Base-by-base conservation (phyloP, 2,113 vertebrate species). In the Mus pahari region DNA sequence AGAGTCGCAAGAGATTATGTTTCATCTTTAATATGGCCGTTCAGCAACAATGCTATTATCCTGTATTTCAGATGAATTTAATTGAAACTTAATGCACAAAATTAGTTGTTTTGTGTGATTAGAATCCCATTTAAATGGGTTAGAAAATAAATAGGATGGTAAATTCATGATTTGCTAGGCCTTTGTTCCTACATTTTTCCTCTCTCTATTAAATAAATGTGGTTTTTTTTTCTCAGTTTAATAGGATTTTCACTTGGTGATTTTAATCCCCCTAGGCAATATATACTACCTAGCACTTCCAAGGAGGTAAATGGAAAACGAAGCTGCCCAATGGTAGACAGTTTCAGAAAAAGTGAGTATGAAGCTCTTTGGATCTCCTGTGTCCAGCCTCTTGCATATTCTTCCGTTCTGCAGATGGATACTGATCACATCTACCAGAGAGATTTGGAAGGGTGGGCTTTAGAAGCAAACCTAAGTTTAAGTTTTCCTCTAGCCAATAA, bases 31-130 rank as follows among this genome's bases (percentile, higher is more conserved):
- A 92, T 97, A 96, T 87, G 95, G 39, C 84, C 97, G 19, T 95
- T 93, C 94, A 97, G 96, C 81, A 97, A 95, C 89, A 98, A 77
- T 97, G 90, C 74, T 92, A 97, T 95, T 98, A 96, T 97, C 90
- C 93, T 92, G 90, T 94, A 86, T 98, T 98, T 97, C 93, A 97
- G 94, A 98, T 98, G 96, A 96, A 98, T 98, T 98, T 98, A 98
- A 98, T 96, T 98, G 94, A 97, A 77, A 28, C 94, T 83, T 97
- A 98, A 98, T 98, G 95, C 98, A 97, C 86, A 97, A 98, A 98
- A 98, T 97, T 97, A 86, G 92, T 97, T 98, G 95, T 97, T 94
- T 98, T 96, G 86, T 95, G 91, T 97, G 98, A 97, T 98, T 98
- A 97, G 92, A 95, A 93, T 97, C 88, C 95, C 84, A 98, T 74